Evolutionary conservation across 2,797 vertebrate genomes (phyloP).

Genomic region (Sebastes steindachneri): DNA sequence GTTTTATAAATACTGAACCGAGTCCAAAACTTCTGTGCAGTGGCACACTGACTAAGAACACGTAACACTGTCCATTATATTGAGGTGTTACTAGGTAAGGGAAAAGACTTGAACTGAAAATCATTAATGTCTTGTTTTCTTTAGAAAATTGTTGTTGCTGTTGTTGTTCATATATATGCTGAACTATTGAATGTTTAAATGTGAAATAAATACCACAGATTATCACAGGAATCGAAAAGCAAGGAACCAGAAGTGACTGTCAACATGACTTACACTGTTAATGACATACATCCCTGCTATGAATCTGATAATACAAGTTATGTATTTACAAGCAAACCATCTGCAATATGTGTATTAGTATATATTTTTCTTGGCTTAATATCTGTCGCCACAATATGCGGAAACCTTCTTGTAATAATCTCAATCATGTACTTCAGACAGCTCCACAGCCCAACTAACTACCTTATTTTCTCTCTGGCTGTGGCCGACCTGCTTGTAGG

Average conservation of each 20-base stretch:
- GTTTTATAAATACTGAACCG: not conserved
- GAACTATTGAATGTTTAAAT: not conserved
- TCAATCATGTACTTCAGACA: constrained; percentile 52
- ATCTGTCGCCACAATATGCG: constrained; percentile 30
- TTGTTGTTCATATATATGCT: not conserved
- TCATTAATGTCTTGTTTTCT: not conserved
- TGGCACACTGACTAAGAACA: not conserved
- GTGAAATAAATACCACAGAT: too few relatives aligned
- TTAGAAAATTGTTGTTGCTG: constrained; percentile 2
- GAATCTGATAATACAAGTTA: not conserved
- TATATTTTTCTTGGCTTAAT: constrained; percentile 30
- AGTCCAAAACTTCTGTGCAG: not conserved
- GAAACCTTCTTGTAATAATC: constrained; percentile 49
- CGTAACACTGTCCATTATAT: not conserved
- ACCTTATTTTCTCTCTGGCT: constrained; percentile 49
- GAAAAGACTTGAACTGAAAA: not conserved
- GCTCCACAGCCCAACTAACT: constrained; percentile 55
- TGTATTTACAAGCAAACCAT: constrained; percentile 18
- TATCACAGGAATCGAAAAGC: not conserved
- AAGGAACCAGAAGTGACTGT: not conserved
- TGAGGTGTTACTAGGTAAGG: not conserved
- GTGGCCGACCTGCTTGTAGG: constrained; percentile 49
- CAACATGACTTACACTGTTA: not conserved
- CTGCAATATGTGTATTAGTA: constrained; percentile 15
- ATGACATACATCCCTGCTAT: constrained; percentile 13